Percentiles rank a stretch among this genome's conserved stretches.
Conservation (phyloP, 2,797 vertebrate species). For the Calcarius lapponicus region DNA sequence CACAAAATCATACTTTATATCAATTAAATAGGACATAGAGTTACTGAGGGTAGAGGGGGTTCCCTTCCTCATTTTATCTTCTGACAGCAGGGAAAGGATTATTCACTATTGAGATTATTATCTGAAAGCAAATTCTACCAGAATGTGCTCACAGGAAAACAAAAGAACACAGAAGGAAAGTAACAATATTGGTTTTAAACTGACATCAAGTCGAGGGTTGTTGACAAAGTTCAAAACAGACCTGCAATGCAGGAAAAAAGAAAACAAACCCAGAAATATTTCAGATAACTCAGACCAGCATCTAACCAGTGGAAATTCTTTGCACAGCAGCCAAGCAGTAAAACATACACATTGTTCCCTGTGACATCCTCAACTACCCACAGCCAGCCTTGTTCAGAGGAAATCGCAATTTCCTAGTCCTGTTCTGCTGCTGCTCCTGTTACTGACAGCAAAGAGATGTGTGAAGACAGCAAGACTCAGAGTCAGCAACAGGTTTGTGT, state of each 20-base stretch:
- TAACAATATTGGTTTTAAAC: not conserved
- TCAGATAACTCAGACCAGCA: not conserved
- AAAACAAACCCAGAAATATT: not conserved
- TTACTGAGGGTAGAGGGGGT: not conserved
- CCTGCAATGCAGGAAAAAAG: not conserved
- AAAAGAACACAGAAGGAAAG: not conserved
- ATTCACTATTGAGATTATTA: not conserved
- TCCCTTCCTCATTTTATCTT: not conserved
- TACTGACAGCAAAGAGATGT: not conserved
- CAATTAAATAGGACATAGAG: not conserved
- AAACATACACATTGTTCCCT: not conserved
- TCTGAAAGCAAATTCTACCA: not conserved
- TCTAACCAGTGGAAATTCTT: not conserved
- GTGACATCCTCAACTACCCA: not conserved
- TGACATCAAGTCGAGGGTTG: not conserved
- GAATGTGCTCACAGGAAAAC: not conserved
- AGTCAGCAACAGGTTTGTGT: not conserved
- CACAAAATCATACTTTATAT: not conserved
- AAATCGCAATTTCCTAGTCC: constrained; percentile 9
- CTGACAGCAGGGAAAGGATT: not conserved
- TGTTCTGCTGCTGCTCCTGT: not conserved
- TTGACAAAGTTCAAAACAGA: not conserved
- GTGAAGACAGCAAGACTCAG: not conserved
- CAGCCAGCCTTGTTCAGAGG: not conserved
- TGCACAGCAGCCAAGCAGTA: not conserved